Conservation (phyloP, 1,140 invertebrate species). For the Anadara kagoshimensis region DNA sequence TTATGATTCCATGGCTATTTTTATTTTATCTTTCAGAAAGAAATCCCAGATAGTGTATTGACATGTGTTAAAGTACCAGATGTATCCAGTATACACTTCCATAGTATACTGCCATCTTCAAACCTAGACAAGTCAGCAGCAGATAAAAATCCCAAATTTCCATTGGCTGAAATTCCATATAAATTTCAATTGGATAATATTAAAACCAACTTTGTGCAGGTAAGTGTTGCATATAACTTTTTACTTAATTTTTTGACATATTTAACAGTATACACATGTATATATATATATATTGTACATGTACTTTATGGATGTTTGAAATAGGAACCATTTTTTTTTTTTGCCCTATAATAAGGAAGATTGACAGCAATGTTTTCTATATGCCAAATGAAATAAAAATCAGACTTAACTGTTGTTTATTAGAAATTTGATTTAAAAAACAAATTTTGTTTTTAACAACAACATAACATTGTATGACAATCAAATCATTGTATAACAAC, state of each 20-base stretch:
- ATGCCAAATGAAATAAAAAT: no score
- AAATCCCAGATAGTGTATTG: conserved; percentile 79
- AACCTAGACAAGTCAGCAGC: conserved; percentile 50
- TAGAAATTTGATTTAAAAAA: no score
- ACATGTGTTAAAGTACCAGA: conserved; percentile 82
- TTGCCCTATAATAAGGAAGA: no score
- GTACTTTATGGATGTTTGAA: not conserved
- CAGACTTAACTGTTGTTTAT: no score
- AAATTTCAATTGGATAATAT: conserved; percentile 86
- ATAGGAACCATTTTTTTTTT: no score
- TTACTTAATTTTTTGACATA: no score
- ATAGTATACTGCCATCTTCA: conserved; percentile 79
- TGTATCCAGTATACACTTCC: conserved; percentile 82
- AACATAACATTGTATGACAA: no score
- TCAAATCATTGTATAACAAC: no score
- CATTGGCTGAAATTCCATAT: conserved; percentile 81
- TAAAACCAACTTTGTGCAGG: conserved; percentile 89
- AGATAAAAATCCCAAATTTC: conserved; percentile 76
- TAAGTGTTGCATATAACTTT: no score
- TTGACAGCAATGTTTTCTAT: no score
- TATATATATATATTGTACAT: not conserved
- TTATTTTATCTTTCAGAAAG: conserved; percentile 55
- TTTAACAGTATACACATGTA: not conserved
- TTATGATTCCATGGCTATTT: no score
- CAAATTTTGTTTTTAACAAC: no score